Conservation (phyloP, 2,888 invertebrate species). For the Myopa tessellatipennis region DNA sequence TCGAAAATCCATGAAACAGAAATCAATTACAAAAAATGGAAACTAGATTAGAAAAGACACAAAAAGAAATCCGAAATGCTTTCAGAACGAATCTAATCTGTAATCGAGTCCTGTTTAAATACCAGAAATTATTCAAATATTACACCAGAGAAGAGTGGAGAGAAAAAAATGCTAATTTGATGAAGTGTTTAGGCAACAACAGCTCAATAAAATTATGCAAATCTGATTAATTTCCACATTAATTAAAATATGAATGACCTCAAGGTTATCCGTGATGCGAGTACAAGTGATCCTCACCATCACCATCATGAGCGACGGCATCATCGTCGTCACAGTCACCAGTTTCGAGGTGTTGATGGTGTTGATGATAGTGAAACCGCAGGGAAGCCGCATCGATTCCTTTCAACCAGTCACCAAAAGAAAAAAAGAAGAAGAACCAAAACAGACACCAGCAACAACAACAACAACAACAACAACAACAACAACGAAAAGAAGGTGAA, state of each 20-base stretch:
- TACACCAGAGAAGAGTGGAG: background rate
- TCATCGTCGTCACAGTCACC: background rate
- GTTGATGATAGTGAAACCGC: background rate
- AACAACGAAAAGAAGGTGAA: slow-evolving; percentile 46
- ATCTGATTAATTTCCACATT: slow-evolving; percentile 15
- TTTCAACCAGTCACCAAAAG: background rate
- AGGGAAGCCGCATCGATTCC: background rate
- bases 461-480: slow-evolving; percentile 40
- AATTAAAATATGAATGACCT: slow-evolving; percentile 12
- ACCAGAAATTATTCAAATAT: too few relatives aligned
- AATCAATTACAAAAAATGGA: too few relatives aligned
- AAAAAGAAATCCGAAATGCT: too few relatives aligned
- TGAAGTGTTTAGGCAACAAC: background rate
- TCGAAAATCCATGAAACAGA: too few relatives aligned
- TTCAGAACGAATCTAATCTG: too few relatives aligned
- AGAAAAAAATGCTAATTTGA: background rate
- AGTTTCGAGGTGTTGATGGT: background rate
- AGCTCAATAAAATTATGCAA: background rate
- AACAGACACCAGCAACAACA: slow-evolving; percentile 37
- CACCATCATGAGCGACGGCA: slow-evolving; percentile 23
- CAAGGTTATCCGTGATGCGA: slow-evolving; percentile 8
- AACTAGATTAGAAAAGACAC: too few relatives aligned
- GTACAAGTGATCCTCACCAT: slow-evolving; percentile 22
- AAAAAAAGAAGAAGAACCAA: too few relatives aligned
- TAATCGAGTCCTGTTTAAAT: too few relatives aligned